Evolutionary conservation across 2,797 vertebrate species (phyloP).

Genomic region (Dendrocincla tyrannina): DNA sequence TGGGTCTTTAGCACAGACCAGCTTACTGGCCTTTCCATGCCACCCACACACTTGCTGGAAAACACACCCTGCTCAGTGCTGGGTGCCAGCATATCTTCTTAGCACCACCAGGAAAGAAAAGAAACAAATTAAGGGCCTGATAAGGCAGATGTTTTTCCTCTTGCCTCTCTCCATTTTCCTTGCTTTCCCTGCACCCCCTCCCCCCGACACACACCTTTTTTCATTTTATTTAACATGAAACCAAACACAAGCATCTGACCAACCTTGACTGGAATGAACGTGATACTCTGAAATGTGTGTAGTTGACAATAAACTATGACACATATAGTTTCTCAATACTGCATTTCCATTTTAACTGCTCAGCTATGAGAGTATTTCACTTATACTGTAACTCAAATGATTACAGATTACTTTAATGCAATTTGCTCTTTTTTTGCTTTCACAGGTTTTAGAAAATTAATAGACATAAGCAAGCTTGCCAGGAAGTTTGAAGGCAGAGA

Average conservation of each 20-base stretch:
- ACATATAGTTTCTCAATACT: neutral
- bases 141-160: neutral
- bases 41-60: neutral
- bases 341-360: conserved; percentile 65
- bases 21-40: neutral
- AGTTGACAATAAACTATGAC: conserved; percentile 48
- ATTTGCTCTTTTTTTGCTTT: conserved; percentile 56
- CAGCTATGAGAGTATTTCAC: conserved; percentile 55
- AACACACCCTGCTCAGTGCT: neutral
- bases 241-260: neutral
- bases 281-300: neutral
- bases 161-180: neutral
- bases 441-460: conserved; percentile 69
- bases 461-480: conserved; percentile 60
- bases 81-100: neutral
- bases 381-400: conserved; percentile 62
- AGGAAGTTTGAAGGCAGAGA: conserved; percentile 67
- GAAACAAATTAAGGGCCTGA: neutral
- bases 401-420: conserved; percentile 72
- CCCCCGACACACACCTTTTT: too few relatives aligned
- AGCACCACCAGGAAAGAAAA: neutral
- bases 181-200: too few relatives aligned
- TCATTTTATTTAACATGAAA: neutral
- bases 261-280: conserved; percentile 37
- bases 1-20: neutral